Evolutionary conservation across 2,888 invertebrate genomes (phyloP).

Genomic region (Drosophila merina): DNA sequence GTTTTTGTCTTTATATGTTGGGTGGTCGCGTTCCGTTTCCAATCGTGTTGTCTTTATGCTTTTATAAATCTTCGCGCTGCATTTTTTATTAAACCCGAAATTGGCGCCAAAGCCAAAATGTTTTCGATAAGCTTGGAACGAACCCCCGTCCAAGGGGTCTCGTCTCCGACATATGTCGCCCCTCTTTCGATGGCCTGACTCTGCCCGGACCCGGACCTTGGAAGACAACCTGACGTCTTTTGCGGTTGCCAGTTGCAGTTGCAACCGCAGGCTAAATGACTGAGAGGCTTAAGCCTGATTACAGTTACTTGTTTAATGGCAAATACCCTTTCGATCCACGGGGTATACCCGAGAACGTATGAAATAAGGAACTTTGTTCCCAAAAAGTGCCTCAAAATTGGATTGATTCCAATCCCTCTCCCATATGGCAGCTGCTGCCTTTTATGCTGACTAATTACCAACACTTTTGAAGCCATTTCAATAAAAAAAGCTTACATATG

Average conservation of each 20-base stretch:
- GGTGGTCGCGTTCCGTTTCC: conserved; percentile 47
- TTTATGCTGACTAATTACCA: conserved; percentile 66
- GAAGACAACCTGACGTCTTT: conserved; percentile 55
- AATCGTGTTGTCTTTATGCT: conserved; percentile 5
- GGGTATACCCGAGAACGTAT: neutral
- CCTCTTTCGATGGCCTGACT: conserved; percentile 38
- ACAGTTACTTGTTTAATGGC: conserved; percentile 50
- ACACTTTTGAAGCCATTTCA: conserved; percentile 57
- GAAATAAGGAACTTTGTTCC: no score
- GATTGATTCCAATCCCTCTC: neutral
- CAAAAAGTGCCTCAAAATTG: neutral
- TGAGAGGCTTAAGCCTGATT: conserved; percentile 47
- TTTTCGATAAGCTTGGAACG: conserved; percentile 64
- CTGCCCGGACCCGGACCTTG: conserved; percentile 29
- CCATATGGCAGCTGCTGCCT: conserved; percentile 22
- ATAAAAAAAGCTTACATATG: conserved; percentile 15
- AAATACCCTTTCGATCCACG: neutral
- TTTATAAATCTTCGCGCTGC: conserved; percentile 44
- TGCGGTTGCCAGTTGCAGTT: conserved; percentile 42
- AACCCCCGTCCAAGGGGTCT: neutral
- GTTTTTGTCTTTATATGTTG: conserved; percentile 23
- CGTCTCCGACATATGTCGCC: conserved; percentile 56
- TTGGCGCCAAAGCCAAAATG: conserved; percentile 76
- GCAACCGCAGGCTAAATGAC: conserved; percentile 47
- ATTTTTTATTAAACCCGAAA: conserved; percentile 49